A percentile compares a stretch with the other conserved stretches of the same genome.
phyloP scores from a whole-genome alignment of 2,797 vertebrate genomes.

The Acipenser transmontanus region DNA sequence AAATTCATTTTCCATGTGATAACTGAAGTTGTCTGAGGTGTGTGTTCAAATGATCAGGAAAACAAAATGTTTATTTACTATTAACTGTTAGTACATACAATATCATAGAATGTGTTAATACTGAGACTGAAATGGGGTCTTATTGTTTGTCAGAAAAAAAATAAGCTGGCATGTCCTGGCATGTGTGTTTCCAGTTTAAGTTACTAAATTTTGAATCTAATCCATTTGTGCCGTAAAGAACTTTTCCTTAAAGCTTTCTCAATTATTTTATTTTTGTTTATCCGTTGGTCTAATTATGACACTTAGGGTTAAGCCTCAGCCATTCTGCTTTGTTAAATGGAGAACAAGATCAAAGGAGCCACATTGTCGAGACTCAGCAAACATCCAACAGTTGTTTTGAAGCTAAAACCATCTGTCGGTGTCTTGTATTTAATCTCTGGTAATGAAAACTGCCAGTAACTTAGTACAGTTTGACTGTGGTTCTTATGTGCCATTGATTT shows the following conservation, averaged over 20 bases:
- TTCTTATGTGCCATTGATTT: conserved; percentile 48
- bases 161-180: no score
- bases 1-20: no score
- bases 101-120: no score
- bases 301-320: background rate
- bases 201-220: background rate
- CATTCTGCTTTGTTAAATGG: conserved; percentile 15
- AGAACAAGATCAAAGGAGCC: conserved; percentile 22
- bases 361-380: conserved; percentile 41
- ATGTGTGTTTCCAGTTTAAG: no score
- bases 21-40: no score
- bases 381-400: conserved; percentile 47
- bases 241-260: background rate
- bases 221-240: background rate
- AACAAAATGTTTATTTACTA: no score
- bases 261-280: background rate
- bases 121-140: no score
- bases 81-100: no score
- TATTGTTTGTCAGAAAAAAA: no score
- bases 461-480: conserved; percentile 29
- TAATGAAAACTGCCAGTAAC: conserved; percentile 50
- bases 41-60: no score
- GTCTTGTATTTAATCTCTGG: conserved; percentile 44
- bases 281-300: background rate
- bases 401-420: conserved; percentile 43